Base-by-base conservation (phyloP, 1,140 invertebrate genomes). In the Drosophila ogumai region DNA sequence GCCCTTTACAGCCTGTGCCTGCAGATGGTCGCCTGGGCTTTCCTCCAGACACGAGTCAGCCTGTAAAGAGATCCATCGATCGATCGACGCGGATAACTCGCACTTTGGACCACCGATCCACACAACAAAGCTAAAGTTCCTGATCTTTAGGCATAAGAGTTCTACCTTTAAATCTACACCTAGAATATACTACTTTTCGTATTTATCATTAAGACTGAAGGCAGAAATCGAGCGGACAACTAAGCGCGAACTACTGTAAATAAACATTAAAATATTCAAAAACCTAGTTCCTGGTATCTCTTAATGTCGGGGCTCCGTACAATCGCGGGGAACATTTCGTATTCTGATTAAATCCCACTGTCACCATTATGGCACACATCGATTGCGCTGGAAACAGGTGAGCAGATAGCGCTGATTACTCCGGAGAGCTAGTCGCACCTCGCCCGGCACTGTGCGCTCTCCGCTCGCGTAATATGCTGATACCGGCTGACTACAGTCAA, bases 171-270 rank as follows among this genome's bases (percentile, higher is more conserved):
- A 57, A 57, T 28, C 32, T 36, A 59, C 43, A 50, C 17, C 1
- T 72, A 72, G 17, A 6, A 2, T 15, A 10, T 31, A 31, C 22
- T 60, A 60, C 49, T 57, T 49, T 32, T 61, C 55, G 64, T 43
- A 69, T 67, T 75, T 76, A 77, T 84, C 61, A 65, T 88, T 88
- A 90, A 88, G 85, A 90, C 85, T 88, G 84, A 88, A 58, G 60
- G 49, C 40, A 66, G 57, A 58, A 60, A 31, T 32, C 36, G 31
- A 55, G 52, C 41, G 15, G 54, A 34, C 41, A 63, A 57, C 40
- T 32, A 40, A 41, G 22, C 50, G 25, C 50, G 46, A 55, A 55
- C 58, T 61, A 47, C 54, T 64, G 61, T 61, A 78, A 90, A 88
- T 88, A 88, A 90, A 88, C 1, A 44, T 65, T 76, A 55, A 84